Base-by-base conservation (phyloP, 2,113 vertebrate genomes). In the Heteronetta atricapilla region DNA sequence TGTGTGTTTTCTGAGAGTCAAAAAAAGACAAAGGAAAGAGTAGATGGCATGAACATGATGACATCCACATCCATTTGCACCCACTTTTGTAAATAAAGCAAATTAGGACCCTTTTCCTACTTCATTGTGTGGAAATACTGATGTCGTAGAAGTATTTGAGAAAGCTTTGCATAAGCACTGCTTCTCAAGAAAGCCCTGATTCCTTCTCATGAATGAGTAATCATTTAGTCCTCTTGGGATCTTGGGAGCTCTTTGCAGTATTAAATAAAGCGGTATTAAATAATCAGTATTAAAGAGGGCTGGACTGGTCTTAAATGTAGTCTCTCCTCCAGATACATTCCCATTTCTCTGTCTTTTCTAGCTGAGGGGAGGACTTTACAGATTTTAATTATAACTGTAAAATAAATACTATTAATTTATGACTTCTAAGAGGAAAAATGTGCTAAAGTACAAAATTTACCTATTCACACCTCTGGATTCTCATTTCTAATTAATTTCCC, bases 261-360 rank as follows among this genome's bases (percentile, higher is more conserved):
- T n/a, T n/a, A n/a, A n/a, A n/a, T n/a, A n/a, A n/a, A n/a, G n/a
- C n/a, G n/a, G n/a, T n/a, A n/a, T n/a, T n/a, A n/a, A n/a, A n/a
- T n/a, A n/a, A n/a, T n/a, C n/a, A n/a, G n/a, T n/a, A 72, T 8
- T 52, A 34, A 68, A 94, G 68, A 55, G 7, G 36, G 14, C 28
- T 52, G 23, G 14, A 64, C 11, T 1, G 1, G 2, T 33, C 33
- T 86, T 60, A 14, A 63, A 11, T 1, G 0, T 19, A 48, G 3
- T 0, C 5, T 60, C 44, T 66, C 40, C 79, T 73, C 48, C 22
- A 25, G 38, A 60, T 22, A 10, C 1, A 14, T 64, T 64, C 12
- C 10, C 1, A 26, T 73, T 56, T 38, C 25, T 80, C 66, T 73
- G 16, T 4, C 21, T 87, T 78, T 34, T 53, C n/a, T 34, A 73